Evolutionary conservation across 1,140 invertebrate genomes (phyloP), one percentile per base, ranked within the genome.

Genomic region (Homalodisca vitripennis): DNA sequence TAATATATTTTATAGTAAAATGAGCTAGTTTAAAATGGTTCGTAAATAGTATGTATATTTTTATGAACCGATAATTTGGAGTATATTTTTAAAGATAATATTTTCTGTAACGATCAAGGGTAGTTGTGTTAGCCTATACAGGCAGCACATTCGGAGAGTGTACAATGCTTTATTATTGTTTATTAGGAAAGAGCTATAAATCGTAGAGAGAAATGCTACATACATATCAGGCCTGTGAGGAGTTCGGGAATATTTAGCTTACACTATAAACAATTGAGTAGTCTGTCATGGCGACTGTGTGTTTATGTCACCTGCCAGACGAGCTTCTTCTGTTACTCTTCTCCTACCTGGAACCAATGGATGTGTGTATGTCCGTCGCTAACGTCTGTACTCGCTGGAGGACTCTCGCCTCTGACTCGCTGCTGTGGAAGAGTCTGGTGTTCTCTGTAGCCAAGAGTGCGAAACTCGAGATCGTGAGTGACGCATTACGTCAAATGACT

Each of bases 281-380:
- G n/a, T n/a, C n/a, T n/a, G n/a, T n/a, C n/a, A 53, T 53, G 48
- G 22, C 48, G 48, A 34, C 31, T 64, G 53, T 55, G 67, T 41
- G 30, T 1, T 17, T 66, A 2, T 29, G 53, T 32, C 26, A 34
- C 26, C 26, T 71, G 26, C 70, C 70, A 3, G 51, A 71, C 53
- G 66, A 68, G 48, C 30, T 71, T 10, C 55, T 71, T 10, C 34
- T 71, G 30, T 55, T 53, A 55, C 60, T 71, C 10, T 71, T 71
- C 27, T 29, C 62, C 3, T 60, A 66, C 22, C 60, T 71, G 13
- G 62, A 68, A n/a, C 32, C 64, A 14, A 3, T 26, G 17, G 70
- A 71, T 3, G 48, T 71, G 20, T 31, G 27, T 34, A 32, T 55
- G 2, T 47, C 47, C 20, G 62, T 71, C 13, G 24, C 47, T 1